These are phyloP conservation scores for Noctua janthina DNA, from an alignment of 2,888 invertebrate genomes.

Conservation along the genomic window DNA sequence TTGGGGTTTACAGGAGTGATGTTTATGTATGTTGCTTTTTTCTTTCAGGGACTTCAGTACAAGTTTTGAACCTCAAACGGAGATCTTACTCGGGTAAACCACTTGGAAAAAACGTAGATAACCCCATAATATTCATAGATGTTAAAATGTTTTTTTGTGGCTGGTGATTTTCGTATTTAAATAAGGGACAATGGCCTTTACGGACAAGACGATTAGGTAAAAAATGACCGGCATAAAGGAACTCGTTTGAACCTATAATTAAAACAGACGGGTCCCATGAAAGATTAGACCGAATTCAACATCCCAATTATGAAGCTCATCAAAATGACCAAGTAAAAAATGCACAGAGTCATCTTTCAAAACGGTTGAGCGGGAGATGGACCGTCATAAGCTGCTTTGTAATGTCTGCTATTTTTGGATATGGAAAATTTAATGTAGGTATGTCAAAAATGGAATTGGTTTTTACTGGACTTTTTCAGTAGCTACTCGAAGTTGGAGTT, in stretches of 20 bases:
- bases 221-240: conserved; percentile 15
- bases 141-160: background rate
- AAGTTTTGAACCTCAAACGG: background rate
- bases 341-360: conserved; percentile 61
- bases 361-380: conserved; percentile 41
- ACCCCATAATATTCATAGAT: background rate
- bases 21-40: background rate
- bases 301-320: conserved; percentile 56
- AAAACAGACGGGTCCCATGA: conserved; percentile 52
- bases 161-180: background rate
- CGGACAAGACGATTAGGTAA: background rate
- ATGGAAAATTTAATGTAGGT: background rate
- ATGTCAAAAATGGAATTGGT: background rate
- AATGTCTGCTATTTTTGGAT: background rate
- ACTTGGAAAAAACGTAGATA: background rate
- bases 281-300: conserved; percentile 47
- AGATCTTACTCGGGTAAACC: background rate
- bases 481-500: background rate
- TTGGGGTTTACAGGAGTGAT: too few species aligned
- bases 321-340: conserved; percentile 57
- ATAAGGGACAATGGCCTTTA: background rate
- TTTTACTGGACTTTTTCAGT: background rate
- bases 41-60: background rate
- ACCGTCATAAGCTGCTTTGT: background rate
- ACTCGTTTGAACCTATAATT: conserved; percentile 32